Evolutionary conservation across 2,113 vertebrate genomes (phyloP).

Genomic region (Mormoops blainvillei): DNA sequence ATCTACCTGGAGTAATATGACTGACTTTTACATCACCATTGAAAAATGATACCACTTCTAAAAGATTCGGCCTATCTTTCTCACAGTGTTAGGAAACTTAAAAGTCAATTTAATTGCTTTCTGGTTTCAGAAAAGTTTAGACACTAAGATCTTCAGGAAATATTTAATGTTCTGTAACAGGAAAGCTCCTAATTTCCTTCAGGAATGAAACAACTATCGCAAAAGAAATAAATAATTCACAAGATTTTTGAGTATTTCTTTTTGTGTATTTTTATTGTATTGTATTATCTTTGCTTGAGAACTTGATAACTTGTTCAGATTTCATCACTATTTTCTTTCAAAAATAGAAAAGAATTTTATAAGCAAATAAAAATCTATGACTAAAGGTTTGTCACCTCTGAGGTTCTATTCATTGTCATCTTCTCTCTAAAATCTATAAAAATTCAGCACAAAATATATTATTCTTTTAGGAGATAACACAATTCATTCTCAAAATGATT

Average conservation of each 20-base stretch:
- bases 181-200: conserved; percentile 42
- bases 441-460: background rate
- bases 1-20: conserved; percentile 37
- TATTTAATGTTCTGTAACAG: conserved; percentile 56
- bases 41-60: conserved; percentile 52
- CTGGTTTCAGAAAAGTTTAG: conserved; percentile 41
- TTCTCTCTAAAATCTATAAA: background rate
- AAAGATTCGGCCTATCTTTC: conserved; percentile 51
- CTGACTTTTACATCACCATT: conserved; percentile 66
- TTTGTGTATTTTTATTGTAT: background rate
- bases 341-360: background rate
- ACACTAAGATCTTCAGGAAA: conserved; percentile 41
- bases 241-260: conserved; percentile 33
- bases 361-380: background rate
- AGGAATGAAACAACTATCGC: background rate
- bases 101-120: conserved; percentile 58
- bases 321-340: background rate
- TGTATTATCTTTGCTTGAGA: background rate
- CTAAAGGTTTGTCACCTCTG: background rate
- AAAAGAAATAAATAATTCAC: conserved; percentile 39
- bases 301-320: background rate
- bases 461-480: background rate
- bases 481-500: background rate
- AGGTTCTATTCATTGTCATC: background rate
- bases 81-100: conserved; percentile 50